Base-by-base conservation (phyloP, 1,140 invertebrate species). In the Piezodorus guildinii region DNA sequence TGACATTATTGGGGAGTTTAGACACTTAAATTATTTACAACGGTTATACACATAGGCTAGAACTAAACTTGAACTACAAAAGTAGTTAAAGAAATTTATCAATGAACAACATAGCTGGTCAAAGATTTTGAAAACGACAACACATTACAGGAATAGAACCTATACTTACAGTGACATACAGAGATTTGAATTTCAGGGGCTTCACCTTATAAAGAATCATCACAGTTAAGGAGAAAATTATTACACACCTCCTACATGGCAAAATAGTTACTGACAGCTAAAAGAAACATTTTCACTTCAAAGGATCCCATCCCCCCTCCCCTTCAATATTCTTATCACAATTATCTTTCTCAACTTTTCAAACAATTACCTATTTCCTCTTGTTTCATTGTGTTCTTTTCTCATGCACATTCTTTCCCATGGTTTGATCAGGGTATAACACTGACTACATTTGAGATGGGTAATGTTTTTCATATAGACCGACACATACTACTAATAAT, bases 121-220 rank as follows among this genome's bases (percentile, higher is more conserved):
- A 8, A 39, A 8, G 12, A 4, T 39, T 39, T 10, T 39, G 34
- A 10, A 39, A 39, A 39, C 12, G 12, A 10, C 6, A 6, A 39
- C 6, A 39, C 6, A 39, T 39, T 1, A 39, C 12, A 10, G 6
- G 34, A 39, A 39, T 10, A 39, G 34, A 10, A 39, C 34, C 34
- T 39, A 39, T 39, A 25, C 64, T 30, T 64, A 67, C 66, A 63
- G 49, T 21, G 39, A 65, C 61, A 2, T 65, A 52, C 0, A 67
- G 46, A 14, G 62, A 67, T 58, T 64, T 64, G 30, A 65, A 45
- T 62, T 67, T 67, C 17, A 56, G 27, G 23, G 46, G 34, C 51
- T 67, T 67, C 21, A 62, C 66, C 19, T 54, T 67, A 34, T 62
- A 52, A 10, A 64, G 59, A 27, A 64, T 39, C 62, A 64, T 63